Evolutionary conservation across 2,888 invertebrate species (phyloP).

Genomic region (Cheiracanthium punctorium): DNA sequence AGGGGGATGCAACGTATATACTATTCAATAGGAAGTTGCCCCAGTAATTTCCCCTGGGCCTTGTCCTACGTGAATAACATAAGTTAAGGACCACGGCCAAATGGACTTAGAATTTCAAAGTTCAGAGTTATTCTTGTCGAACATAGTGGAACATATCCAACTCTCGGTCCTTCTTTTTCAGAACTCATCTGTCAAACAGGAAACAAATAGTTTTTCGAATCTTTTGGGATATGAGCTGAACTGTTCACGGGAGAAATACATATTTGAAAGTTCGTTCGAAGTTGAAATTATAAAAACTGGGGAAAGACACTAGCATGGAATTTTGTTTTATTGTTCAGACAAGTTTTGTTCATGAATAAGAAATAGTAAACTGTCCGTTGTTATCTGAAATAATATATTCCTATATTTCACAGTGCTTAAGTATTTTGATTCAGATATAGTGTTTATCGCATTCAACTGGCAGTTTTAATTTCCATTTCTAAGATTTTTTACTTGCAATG

Average conservation of each 20-base stretch:
- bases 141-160: constrained; percentile 67
- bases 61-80: constrained; percentile 68
- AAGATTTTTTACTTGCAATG: too few species aligned
- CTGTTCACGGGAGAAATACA: constrained; percentile 5
- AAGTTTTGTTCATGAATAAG: too few species aligned
- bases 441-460: too few species aligned
- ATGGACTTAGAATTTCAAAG: constrained; percentile 67
- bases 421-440: too few species aligned
- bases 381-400: too few species aligned
- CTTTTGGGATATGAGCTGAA: constrained; percentile 47
- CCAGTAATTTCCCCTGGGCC: constrained; percentile 62
- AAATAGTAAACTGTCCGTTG: too few species aligned
- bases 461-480: too few species aligned
- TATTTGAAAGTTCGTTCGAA: background rate
- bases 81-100: constrained; percentile 48
- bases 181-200: constrained; percentile 59
- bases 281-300: background rate
- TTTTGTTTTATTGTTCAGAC: too few species aligned
- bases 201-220: constrained; percentile 48
- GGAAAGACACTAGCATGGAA: too few species aligned
- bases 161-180: constrained; percentile 60
- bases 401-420: too few species aligned
- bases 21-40: background rate
- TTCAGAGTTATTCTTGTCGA: constrained; percentile 64
- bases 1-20: background rate